Percentiles rank a stretch among this genome's conserved stretches.
phyloP scores from a whole-genome alignment of 2,113 vertebrate species.

The Dipodomys spectabilis region DNA sequence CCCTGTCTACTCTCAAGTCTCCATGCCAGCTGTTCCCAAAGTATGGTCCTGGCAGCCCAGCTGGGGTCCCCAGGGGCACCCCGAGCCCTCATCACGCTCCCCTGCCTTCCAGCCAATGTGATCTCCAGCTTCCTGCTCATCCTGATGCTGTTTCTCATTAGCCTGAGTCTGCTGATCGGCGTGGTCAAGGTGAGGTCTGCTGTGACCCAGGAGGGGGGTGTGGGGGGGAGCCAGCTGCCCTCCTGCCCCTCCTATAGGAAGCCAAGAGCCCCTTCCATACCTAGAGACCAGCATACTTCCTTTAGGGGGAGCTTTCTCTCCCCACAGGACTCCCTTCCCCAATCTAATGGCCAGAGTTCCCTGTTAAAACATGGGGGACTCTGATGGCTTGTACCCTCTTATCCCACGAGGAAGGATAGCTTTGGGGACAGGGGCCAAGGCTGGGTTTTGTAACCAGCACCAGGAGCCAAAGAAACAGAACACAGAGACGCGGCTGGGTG shows the following conservation, averaged over 20 bases:
- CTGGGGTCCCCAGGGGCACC: background rate
- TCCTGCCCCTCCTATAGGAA: no score
- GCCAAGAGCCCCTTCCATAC: background rate
- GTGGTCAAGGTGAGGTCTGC: conserved; percentile 85
- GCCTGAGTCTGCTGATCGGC: conserved; percentile 85
- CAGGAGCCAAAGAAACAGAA: background rate
- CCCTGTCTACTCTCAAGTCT: fast-evolving
- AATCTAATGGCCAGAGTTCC: background rate
- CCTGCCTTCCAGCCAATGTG: conserved; percentile 82
- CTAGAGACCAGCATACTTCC: background rate
- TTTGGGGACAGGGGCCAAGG: fast-evolving
- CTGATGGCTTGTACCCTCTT: background rate
- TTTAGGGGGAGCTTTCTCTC: background rate
- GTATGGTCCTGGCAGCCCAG: fast-evolving
- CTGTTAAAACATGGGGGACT: no score
- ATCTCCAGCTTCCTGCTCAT: conserved; percentile 88
- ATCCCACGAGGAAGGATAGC: background rate
- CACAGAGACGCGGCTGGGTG: fast-evolving
- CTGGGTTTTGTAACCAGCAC: no score
- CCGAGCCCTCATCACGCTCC: background rate
- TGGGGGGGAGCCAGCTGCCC: no score
- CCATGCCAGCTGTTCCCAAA: background rate
- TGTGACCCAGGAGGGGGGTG: background rate
- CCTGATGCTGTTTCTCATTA: conserved; percentile 85
- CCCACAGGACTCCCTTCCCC: fast-evolving